Base-by-base conservation (phyloP, 2,888 invertebrate species). In the Unio pictorum region DNA sequence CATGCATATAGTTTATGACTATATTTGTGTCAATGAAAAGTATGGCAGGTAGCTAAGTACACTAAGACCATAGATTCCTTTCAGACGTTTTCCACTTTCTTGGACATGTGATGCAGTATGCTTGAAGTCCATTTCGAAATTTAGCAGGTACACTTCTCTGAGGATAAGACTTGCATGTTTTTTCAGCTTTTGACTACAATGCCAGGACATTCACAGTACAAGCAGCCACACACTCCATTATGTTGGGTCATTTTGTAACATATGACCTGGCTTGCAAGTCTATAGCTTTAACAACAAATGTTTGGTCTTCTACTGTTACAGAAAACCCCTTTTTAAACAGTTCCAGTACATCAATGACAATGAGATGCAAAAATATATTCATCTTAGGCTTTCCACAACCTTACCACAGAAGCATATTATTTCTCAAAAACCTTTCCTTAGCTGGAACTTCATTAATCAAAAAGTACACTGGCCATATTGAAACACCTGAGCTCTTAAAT, bases 401-500 rank as follows among this genome's bases (percentile, higher is more conserved):
- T 55, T 71, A 65, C 71, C 68, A 71, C 20, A 72, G 62, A 4
- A 75, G 23, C 72, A 72, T 72, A 55, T 72, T 75, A 55, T 70
- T 72, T 34, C 34, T 66, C 18, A 20, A 20, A 57, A 75, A 75
- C 17, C 72, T 45, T 55, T 70, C 68, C 28, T 65, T 58, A 58
- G 69, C 45, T 28, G 74, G 72, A 26, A 74, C 55, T 65, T 74
- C 74, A 69, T 74, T 69, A 20, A 74, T 69, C 1, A 74, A 45
- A 26, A 72, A 58, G 59, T 74, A 74, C 72, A 0, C 23, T 54
- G 69, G 74, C 74, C 74, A 74, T 26, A 74, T n/a, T 15, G 69
- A 69, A 8, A 69, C 69, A 45, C 67, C 59, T n/a, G 74, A 74
- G 63, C 69, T 72, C 67, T 74, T 69, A 59, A 74, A 75, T 7